These are phyloP conservation scores for Capitella teleta DNA, from an alignment of 1,140 invertebrate genomes.

Conservation along the genomic window DNA sequence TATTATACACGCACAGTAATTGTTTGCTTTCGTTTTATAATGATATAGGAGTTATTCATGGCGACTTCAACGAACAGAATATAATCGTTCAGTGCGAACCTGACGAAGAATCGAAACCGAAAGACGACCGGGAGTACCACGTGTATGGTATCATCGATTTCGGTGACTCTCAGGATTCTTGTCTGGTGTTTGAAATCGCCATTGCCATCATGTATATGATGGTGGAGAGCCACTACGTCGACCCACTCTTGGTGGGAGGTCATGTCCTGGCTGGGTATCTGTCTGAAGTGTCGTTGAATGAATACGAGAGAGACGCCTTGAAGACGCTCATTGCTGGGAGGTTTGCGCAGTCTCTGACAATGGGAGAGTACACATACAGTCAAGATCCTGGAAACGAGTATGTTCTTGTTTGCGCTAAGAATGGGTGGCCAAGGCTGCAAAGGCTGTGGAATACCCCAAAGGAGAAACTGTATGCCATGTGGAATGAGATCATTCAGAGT, in stretches of 20 bases:
- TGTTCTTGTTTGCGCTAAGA: conserved; percentile 50
- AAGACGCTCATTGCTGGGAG: conserved; percentile 64
- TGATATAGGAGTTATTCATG: conserved; percentile 65
- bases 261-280: conserved; percentile 65
- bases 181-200: conserved; percentile 70
- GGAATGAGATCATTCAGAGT: conserved; percentile 24
- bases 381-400: conserved; percentile 69
- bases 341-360: conserved; percentile 64
- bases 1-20: not conserved
- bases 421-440: conserved; percentile 26
- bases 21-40: not conserved
- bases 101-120: not conserved
- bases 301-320: conserved; percentile 54
- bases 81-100: conserved; percentile 50
- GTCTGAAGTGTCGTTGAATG: conserved; percentile 47
- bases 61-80: conserved; percentile 83
- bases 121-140: conserved; percentile 17
- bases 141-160: conserved; percentile 65
- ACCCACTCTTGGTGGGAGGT: conserved; percentile 51
- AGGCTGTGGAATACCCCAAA: conserved; percentile 45
- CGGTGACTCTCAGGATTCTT: conserved; percentile 62
- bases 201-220: conserved; percentile 70
- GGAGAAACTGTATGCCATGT: conserved; percentile 26
- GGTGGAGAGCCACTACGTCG: conserved; percentile 48
- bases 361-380: conserved; percentile 62